Evolutionary conservation across 2,797 vertebrate genomes (phyloP), one percentile per base, ranked within the genome.

Genomic region (Rhinatrema bivittatum): DNA sequence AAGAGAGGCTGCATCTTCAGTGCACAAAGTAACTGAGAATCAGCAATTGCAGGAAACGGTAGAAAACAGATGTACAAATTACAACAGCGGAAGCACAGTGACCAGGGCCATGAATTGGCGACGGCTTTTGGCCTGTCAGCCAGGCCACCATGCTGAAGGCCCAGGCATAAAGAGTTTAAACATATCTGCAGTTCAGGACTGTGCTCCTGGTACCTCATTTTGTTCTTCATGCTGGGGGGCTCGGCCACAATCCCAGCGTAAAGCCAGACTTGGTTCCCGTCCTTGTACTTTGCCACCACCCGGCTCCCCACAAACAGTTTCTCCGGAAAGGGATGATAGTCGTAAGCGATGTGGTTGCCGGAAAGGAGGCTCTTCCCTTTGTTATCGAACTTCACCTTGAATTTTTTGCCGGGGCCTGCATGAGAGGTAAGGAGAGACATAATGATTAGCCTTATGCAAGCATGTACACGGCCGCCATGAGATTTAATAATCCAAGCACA

Each of bases 211-310:
- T 64, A 95, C 95, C 96, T 94, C 85, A 92, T 81, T 29, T 91
- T 93, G 42, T 99, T 99, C 74, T 97, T 98, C 59, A 87, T 76
- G 10, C 91, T 97, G 5, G 96, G 95, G 56, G 94, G 97, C 68
- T 99, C 96, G 1, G 96, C 95, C 21, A 99, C 91, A 2, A 99
- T 87, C 8, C 96, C 96, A n/a, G 96, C 96, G 0, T 97, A 99
- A 9, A 99, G 91, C 95, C 96, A 99, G 39, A 93, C 84, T 62
- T 93, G 89, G 46, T 86, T 93, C 15, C 91, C 90, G 3, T 98
- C 96, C 66, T 97, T 98, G 81, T 99, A 98, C 48, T 88, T 96
- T 20, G 92, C 95, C 5, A 98, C 95, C 1, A 99, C 96, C 7
- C 96, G 85, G 42, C 94, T 93, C 3, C 96, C 95, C 1, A 99